These are phyloP conservation scores for Notothenia coriiceps DNA, from an alignment of 2,113 vertebrate genomes.

Conservation along the genomic window DNA sequence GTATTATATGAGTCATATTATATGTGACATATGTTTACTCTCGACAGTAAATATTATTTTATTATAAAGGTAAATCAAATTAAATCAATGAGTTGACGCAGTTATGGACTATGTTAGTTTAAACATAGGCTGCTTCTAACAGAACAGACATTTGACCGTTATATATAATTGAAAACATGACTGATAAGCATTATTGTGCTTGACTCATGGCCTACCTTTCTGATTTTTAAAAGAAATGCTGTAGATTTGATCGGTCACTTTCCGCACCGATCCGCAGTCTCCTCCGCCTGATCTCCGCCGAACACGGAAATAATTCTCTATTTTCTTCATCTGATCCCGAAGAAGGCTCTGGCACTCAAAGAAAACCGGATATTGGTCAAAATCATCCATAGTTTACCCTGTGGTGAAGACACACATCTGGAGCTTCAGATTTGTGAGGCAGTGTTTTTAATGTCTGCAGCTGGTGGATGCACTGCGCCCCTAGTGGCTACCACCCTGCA, in stretches of 20 bases:
- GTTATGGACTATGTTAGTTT: neutral
- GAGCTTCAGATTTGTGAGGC: neutral
- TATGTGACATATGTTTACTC: too few relatives aligned
- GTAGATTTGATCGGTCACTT: neutral
- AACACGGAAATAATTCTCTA: conserved; percentile 34
- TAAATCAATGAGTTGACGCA: neutral
- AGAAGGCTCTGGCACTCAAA: conserved; percentile 12
- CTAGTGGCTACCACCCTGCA: neutral
- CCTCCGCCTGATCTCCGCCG: conserved; percentile 55
- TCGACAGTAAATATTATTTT: too few relatives aligned
- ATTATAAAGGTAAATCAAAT: too few relatives aligned
- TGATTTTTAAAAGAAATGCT: conserved; percentile 14
- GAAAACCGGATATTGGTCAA: conserved; percentile 19
- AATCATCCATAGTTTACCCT: conserved; percentile 7
- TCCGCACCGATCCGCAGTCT: conserved; percentile 24
- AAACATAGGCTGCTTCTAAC: neutral
- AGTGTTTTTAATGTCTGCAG: neutral
- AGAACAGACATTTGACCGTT: neutral
- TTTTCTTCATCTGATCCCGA: rapidly evolving
- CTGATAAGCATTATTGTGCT: neutral
- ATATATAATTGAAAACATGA: neutral
- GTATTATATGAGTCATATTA: too few relatives aligned
- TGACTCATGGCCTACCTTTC: conserved; percentile 21
- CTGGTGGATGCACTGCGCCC: neutral
- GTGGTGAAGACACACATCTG: too few relatives aligned